Base-by-base conservation (phyloP, 2,113 vertebrate species). In the Taxidea taxus region DNA sequence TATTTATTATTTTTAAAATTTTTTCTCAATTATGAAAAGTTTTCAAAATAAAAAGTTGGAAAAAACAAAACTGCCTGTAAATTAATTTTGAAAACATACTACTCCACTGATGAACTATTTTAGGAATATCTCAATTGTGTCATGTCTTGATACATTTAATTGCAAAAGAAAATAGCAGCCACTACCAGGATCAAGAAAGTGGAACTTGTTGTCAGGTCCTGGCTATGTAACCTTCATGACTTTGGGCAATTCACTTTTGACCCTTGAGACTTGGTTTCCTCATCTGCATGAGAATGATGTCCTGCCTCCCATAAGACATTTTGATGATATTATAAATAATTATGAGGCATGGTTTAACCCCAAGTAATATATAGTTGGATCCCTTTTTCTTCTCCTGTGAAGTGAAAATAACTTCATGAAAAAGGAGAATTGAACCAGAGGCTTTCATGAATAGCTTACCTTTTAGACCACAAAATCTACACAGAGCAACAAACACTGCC, bases 401-500 rank as follows among this genome's bases (percentile, higher is more conserved):
- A 62, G 4, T 93, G 70, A 66, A 78, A 77, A 44, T 27, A 37
- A 8, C 42, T 66, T 75, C 42, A 29, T 39, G 58, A 81, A 78
- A 72, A 29, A 90, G 42, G 23, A 58, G 78, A 29, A 8, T 7
- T 29, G 56, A 21, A 51, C 2, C 2, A 1, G 49, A 58, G 13
- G 13, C 12, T 29, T 66, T 94, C 47, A 47, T 54, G 42, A 72
- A 81, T 18, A 92, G 16, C 97, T 98, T 97, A 99, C 99, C 99
- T 99, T 98, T 99, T 37, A 99, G 98, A 83, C 99, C 99, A 90
- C 99, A 99, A 58, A 99, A 97, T 14, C 98, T 97, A n/a, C 99
- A 99, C 98, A 99, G 99, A 27, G 99, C 99, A 4, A 99, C 99
- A 0, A 99, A 99, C 1, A 99, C 99, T 0, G 99, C 99, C 47